These are phyloP conservation scores for Harlomillsia oculata DNA, from an alignment of 1,140 invertebrate species.

Conservation along the genomic window DNA sequence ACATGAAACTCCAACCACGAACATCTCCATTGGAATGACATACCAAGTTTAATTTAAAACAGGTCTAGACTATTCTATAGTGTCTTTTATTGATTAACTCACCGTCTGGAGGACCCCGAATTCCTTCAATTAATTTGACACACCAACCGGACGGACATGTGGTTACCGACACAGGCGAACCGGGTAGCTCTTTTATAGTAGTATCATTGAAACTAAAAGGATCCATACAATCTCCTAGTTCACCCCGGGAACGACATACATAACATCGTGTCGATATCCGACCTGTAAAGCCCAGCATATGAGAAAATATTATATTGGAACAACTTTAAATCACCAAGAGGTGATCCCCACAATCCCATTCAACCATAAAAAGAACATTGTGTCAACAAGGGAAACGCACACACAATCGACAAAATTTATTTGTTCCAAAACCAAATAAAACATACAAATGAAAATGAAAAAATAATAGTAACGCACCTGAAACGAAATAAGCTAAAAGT, in stretches of 20 bases:
- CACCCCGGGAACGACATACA: conserved; percentile 73
- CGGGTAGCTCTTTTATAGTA: not conserved
- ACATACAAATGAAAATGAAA: no score
- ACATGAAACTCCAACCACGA: not conserved
- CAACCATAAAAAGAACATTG: no score
- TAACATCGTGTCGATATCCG: conserved; percentile 50
- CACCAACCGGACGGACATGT: conserved; percentile 89
- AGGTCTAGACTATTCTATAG: not conserved
- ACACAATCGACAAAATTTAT: no score
- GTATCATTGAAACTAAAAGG: conserved; percentile 63
- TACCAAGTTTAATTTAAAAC: no score
- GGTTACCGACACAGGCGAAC: conserved; percentile 42
- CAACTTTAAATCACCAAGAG: no score
- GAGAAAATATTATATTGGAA: no score
- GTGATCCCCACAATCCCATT: no score
- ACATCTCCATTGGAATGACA: not conserved
- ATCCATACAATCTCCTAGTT: conserved; percentile 78
- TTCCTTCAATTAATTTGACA: conserved; percentile 77
- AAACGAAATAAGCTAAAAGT: no score
- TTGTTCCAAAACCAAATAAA: no score
- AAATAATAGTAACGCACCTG: no score
- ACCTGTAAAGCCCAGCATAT: not conserved
- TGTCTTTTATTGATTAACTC: conserved; percentile 21
- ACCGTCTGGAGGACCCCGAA: conserved; percentile 52
- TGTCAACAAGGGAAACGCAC: no score